A percentile compares a stretch with the other conserved stretches of the same genome.
Conservation (phyloP, 2,797 vertebrate genomes). For the Varecia variegata region DNA sequence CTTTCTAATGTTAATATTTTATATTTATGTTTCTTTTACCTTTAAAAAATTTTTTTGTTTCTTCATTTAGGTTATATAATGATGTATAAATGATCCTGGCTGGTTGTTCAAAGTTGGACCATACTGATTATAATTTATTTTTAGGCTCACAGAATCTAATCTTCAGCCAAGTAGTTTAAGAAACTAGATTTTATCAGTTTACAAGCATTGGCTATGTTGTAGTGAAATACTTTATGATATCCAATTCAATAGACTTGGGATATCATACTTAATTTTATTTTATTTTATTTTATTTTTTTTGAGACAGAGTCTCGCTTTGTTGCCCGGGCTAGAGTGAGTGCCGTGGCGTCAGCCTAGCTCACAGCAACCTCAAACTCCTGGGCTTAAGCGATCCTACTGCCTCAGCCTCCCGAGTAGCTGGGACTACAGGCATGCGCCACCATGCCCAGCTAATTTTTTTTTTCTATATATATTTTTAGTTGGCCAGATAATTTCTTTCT, state of each 20-base stretch:
- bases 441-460: too few species aligned
- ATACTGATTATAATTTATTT: not conserved
- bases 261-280: not conserved
- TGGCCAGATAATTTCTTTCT: too few species aligned
- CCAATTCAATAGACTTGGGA: not conserved
- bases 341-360: too few species aligned
- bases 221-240: not conserved
- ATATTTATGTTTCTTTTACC: not conserved
- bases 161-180: not conserved
- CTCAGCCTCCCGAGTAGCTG: too few species aligned
- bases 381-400: too few species aligned
- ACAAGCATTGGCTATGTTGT: not conserved
- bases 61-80: not conserved
- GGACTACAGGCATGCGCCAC: too few species aligned
- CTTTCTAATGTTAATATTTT: not conserved
- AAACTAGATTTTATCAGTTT: constrained; percentile 5
- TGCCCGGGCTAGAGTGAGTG: too few species aligned
- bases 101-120: not conserved
- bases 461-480: too few species aligned
- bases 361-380: too few species aligned
- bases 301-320: too few species aligned
- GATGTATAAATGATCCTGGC: not conserved
- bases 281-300: too few species aligned
- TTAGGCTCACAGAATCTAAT: not conserved
- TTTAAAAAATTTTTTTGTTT: not conserved